A percentile compares a stretch with the other conserved stretches of the same genome.
Conservation (phyloP, 2,888 invertebrate species). For the Electrophaes corylata region DNA sequence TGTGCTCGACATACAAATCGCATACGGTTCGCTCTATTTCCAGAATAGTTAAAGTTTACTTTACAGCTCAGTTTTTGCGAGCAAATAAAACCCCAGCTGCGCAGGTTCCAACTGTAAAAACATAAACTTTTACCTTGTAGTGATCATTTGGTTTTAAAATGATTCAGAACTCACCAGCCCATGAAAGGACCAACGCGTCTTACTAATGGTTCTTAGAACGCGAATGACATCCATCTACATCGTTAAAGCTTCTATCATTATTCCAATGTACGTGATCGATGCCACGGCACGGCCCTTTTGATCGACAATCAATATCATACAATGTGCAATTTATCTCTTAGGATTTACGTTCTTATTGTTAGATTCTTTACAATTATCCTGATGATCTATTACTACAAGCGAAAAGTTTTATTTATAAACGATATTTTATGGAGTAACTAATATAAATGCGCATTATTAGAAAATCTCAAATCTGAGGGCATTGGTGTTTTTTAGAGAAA, state of each 20-base stretch:
- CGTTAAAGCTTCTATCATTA: conserved; percentile 62
- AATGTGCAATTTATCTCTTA: conserved; percentile 67
- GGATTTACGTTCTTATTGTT: conserved; percentile 73
- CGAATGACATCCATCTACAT: conserved; percentile 57
- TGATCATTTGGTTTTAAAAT: conserved; percentile 28
- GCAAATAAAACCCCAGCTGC: conserved; percentile 58
- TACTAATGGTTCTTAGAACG: conserved; percentile 54
- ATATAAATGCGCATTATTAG: background rate
- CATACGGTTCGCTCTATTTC: conserved; percentile 72
- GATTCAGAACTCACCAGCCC: conserved; percentile 36
- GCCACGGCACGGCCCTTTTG: conserved; percentile 65
- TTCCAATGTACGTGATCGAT: conserved; percentile 59
- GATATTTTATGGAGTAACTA: conserved; percentile 1
- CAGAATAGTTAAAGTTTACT: conserved; percentile 66
- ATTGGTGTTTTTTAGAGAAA: no score
- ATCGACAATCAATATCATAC: conserved; percentile 70
- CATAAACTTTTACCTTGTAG: conserved; percentile 29
- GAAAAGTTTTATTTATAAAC: conserved; percentile 26
- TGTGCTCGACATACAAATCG: conserved; percentile 68
- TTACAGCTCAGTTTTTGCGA: conserved; percentile 67
- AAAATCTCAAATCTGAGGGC: background rate
- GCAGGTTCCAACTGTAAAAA: conserved; percentile 51
- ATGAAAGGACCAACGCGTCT: conserved; percentile 31
- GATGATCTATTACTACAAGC: conserved; percentile 51
- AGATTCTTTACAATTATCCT: conserved; percentile 63